Conservation (phyloP, 92 coral and sea anemone genomes). For the Siderastrea siderea region DNA sequence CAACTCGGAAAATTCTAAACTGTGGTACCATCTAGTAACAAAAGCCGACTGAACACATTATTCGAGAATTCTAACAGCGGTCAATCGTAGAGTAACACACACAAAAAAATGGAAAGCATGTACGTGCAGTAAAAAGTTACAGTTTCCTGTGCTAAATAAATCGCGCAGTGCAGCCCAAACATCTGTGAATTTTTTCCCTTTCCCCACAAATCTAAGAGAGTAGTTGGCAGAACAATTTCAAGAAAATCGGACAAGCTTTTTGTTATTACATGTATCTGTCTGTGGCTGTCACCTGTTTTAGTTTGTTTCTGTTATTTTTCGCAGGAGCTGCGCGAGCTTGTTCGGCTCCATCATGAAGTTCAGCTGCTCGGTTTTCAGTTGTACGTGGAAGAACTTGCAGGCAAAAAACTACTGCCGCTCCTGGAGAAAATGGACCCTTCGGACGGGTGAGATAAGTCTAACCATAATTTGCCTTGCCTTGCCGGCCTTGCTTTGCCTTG, state of each 20-base stretch:
- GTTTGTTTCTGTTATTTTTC: neutral
- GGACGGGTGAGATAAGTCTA: conserved; percentile 54
- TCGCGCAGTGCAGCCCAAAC: too few species aligned
- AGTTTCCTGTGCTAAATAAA: too few species aligned
- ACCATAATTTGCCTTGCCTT: too few species aligned
- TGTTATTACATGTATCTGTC: neutral
- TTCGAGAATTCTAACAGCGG: too few species aligned
- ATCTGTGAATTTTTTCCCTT: neutral
- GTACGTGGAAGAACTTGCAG: conserved; percentile 47
- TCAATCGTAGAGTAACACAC: too few species aligned
- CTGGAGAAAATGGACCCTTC: conserved; percentile 41
- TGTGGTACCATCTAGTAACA: too few species aligned
- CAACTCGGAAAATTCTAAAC: too few species aligned
- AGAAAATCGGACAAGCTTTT: neutral
- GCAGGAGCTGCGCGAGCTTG: conserved; percentile 66
- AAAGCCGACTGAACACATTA: too few species aligned
- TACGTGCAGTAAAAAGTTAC: too few species aligned
- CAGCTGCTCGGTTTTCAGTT: conserved; percentile 60
- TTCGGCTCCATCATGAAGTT: conserved; percentile 67
- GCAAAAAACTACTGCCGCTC: conserved; percentile 68
- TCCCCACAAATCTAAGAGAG: neutral
- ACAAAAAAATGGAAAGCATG: too few species aligned
- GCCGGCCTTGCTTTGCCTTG: too few species aligned
- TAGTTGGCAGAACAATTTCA: neutral
- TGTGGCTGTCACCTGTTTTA: neutral